Evolutionary conservation across 2,113 vertebrate species (phyloP).

Genomic region (Eidolon helvum): DNA sequence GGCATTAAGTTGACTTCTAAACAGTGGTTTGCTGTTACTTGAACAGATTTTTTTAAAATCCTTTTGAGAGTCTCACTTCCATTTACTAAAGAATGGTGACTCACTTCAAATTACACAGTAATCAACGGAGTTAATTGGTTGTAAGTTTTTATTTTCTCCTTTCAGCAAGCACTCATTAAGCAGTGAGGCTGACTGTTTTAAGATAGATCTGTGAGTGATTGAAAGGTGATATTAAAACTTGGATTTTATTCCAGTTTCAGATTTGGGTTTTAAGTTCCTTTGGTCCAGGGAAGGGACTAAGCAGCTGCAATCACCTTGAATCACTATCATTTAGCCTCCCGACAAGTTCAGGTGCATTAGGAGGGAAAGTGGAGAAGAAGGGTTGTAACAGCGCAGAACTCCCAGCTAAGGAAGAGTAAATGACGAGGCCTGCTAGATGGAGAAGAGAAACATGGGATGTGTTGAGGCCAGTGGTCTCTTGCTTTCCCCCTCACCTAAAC

Average conservation of each 20-base stretch:
- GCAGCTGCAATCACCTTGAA: neutral
- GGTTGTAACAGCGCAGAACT: neutral
- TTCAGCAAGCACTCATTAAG: conserved; percentile 35
- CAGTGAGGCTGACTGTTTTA: neutral
- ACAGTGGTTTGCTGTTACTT: neutral
- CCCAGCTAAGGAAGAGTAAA: too few species aligned
- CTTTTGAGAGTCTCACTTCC: neutral
- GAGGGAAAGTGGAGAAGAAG: neutral
- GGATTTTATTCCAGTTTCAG: conserved; percentile 18
- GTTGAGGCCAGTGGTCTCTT: rapidly evolving
- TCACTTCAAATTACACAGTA: conserved; percentile 5
- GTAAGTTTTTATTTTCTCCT: neutral
- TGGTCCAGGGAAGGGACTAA: neutral
- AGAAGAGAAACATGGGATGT: neutral
- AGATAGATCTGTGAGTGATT: neutral
- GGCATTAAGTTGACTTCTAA: conserved; percentile 9
- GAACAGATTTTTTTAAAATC: neutral
- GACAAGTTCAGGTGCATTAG: neutral
- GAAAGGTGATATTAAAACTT: conserved; percentile 1
- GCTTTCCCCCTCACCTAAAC: neutral
- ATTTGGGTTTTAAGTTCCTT: conserved; percentile 23
- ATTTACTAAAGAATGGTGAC: conserved; percentile 27
- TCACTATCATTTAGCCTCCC: neutral
- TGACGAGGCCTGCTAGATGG: neutral
- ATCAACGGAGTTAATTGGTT: conserved; percentile 15